phyloP scores from a whole-genome alignment of 1,140 invertebrate genomes.

The Thaumatotibia leucotreta region DNA sequence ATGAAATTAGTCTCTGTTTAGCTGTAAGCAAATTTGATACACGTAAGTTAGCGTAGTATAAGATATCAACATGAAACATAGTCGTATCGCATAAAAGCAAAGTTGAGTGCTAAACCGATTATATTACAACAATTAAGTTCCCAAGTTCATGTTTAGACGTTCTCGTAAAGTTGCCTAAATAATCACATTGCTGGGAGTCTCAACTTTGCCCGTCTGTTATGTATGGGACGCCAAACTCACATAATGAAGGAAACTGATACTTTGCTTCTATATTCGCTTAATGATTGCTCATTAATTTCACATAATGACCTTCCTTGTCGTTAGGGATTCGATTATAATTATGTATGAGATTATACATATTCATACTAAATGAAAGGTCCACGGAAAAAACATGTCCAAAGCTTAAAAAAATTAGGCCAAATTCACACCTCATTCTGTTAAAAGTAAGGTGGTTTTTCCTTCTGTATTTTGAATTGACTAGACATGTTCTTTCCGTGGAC shows the following conservation, averaged over 20 bases:
- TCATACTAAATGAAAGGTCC: too few relatives aligned
- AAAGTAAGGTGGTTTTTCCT: too few relatives aligned
- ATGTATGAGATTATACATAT: neutral
- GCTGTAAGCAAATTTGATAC: neutral
- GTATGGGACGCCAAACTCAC: constrained; percentile 15
- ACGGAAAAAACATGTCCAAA: too few relatives aligned
- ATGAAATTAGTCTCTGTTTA: neutral
- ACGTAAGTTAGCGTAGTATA: neutral
- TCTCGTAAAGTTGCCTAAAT: constrained; percentile 56
- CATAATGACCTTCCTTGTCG: constrained; percentile 3
- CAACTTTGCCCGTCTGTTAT: constrained; percentile 29
- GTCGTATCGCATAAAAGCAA: constrained; percentile 33
- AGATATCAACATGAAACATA: neutral
- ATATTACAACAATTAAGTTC: constrained; percentile 56
- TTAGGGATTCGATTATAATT: neutral
- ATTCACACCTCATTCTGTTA: too few relatives aligned
- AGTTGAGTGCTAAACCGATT: constrained; percentile 50
- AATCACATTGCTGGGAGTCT: constrained; percentile 50
- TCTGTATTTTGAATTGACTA: too few relatives aligned
- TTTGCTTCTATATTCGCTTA: neutral
- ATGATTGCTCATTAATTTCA: constrained; percentile 5
- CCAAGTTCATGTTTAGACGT: constrained; percentile 53
- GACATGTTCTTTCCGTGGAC: too few relatives aligned
- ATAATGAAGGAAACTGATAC: constrained; percentile 17
- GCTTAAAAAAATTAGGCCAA: too few relatives aligned